These are phyloP conservation scores for Sclerodermus sp. DNA, from an alignment of 2,888 invertebrate genomes.

Conservation along the genomic window DNA sequence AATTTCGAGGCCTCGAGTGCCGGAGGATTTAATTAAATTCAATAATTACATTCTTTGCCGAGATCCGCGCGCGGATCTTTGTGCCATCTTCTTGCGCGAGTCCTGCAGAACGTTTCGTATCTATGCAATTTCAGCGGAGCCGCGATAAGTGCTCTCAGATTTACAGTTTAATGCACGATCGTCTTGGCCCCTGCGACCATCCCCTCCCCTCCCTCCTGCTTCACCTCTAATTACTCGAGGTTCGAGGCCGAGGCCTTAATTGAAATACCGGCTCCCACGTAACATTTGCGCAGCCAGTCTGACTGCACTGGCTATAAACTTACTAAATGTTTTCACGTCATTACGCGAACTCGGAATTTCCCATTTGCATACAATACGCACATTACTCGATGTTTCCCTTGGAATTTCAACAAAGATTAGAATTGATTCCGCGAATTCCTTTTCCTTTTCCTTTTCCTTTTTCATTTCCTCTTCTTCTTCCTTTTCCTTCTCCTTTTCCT, in stretches of 20 bases:
- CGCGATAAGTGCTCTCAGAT: constrained; percentile 26
- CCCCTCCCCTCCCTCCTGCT: constrained; percentile 4
- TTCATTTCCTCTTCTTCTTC: too few relatives aligned
- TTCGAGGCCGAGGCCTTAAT: constrained; percentile 19
- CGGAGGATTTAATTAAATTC: background rate
- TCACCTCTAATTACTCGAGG: constrained; percentile 20
- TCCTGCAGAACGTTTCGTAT: constrained; percentile 6
- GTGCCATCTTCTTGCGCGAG: too few relatives aligned
- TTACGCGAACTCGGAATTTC: too few relatives aligned
- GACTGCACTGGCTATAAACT: background rate
- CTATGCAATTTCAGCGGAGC: constrained; percentile 18
- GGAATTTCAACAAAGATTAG: too few relatives aligned
- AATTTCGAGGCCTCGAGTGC: too few relatives aligned
- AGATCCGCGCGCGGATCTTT: background rate
- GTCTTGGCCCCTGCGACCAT: constrained; percentile 8
- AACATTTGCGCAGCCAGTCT: constrained; percentile 4
- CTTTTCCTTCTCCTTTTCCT: too few relatives aligned
- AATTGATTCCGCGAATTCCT: too few relatives aligned
- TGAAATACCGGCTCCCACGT: constrained; percentile 17
- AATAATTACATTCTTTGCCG: background rate
- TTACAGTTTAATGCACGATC: constrained; percentile 26
- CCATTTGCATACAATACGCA: too few relatives aligned
- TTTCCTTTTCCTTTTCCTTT: too few relatives aligned
- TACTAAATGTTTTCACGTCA: too few relatives aligned
- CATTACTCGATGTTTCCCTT: too few relatives aligned